Evolutionary conservation across 2,113 vertebrate species (phyloP).

Genomic region (Sinocyclocheilus maitianheensis): DNA sequence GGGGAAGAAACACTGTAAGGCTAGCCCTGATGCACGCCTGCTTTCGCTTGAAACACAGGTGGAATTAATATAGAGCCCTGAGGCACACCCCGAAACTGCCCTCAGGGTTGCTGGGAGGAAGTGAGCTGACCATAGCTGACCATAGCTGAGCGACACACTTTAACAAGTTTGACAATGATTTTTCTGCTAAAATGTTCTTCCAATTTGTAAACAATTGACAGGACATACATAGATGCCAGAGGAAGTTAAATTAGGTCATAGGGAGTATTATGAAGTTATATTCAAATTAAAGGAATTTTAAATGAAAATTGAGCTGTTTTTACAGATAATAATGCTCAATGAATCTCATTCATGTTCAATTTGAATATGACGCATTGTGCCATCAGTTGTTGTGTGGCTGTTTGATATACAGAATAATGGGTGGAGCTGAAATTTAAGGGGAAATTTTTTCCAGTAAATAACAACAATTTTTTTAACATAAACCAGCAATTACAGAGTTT

Average conservation of each 20-base stretch:
- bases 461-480: not conserved
- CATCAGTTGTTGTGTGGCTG: not conserved
- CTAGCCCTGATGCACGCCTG: constrained; percentile 66
- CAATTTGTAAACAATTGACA: not conserved
- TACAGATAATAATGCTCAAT: not conserved
- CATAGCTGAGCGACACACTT: not conserved
- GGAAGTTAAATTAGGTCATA: not conserved
- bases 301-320: not conserved
- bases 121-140: constrained; percentile 39
- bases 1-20: constrained; percentile 49
- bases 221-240: not conserved
- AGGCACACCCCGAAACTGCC: constrained; percentile 52
- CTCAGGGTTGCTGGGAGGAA: constrained; percentile 45
- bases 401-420: not conserved
- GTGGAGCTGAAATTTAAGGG: not conserved
- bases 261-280: not conserved
- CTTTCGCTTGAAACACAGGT: constrained; percentile 62
- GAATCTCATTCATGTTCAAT: not conserved
- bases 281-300: not conserved
- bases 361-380: not conserved
- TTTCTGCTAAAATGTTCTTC: not conserved
- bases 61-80: constrained; percentile 52
- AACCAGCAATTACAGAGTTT: not conserved
- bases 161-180: not conserved
- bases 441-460: not conserved